Conservation (phyloP, 2,888 invertebrate genomes). For the Podabrus alpinus region DNA sequence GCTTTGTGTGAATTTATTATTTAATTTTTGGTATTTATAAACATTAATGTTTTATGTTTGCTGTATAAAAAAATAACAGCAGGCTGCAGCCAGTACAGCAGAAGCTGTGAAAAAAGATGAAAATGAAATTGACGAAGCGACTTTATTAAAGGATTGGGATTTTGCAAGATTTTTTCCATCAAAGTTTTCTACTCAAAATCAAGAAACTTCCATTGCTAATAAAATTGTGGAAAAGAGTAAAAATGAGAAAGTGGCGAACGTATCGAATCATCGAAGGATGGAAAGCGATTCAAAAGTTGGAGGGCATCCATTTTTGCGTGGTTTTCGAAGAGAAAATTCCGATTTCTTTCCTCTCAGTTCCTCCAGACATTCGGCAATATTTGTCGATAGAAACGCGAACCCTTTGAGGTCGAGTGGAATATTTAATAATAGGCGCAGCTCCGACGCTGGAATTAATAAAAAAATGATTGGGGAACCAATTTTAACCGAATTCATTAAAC, state of each 20-base stretch:
- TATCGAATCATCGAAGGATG: constrained; percentile 67
- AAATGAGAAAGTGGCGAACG: constrained; percentile 55
- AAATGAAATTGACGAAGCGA: constrained; percentile 74
- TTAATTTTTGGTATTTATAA: constrained; percentile 21
- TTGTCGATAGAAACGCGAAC: constrained; percentile 59
- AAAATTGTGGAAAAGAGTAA: constrained; percentile 18
- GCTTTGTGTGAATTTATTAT: constrained; percentile 13
- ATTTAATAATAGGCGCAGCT: constrained; percentile 68
- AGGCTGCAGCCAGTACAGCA: constrained; percentile 53
- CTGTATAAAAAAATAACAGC: constrained; percentile 48
- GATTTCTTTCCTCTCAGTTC: constrained; percentile 80
- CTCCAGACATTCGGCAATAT: constrained; percentile 76
- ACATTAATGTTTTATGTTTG: constrained; percentile 28
- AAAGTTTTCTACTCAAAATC: constrained; percentile 44
- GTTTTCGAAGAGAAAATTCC: constrained; percentile 82
- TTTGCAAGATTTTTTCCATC: constrained; percentile 82
- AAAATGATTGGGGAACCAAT: constrained; percentile 70
- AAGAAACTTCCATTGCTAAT: constrained; percentile 11
- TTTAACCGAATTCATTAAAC: constrained; percentile 70
- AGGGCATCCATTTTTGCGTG: constrained; percentile 71
- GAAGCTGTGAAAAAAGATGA: constrained; percentile 49
- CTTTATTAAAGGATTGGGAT: constrained; percentile 84
- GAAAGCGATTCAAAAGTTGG: constrained; percentile 74
- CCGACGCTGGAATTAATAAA: constrained; percentile 58
- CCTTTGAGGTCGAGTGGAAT: constrained; percentile 70